These are phyloP conservation scores for Pristionchus mayeri DNA, from an alignment of 2,888 invertebrate species.

Conservation along the genomic window DNA sequence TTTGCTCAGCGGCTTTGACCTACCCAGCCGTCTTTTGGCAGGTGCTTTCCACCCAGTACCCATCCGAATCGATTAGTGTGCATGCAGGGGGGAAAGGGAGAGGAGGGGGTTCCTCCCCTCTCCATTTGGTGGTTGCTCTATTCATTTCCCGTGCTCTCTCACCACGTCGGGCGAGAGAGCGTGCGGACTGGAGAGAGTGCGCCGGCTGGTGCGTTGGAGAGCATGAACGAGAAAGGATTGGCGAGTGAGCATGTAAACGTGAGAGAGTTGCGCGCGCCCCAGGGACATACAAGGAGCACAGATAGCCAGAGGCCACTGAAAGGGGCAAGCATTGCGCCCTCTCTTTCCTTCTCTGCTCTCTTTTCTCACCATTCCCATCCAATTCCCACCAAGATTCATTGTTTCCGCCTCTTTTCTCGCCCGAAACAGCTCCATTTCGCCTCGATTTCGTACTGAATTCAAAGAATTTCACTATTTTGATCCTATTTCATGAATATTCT, in stretches of 20 bases:
- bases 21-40: background rate
- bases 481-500: too few species aligned
- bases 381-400: background rate
- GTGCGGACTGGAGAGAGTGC: slow-evolving; percentile 49
- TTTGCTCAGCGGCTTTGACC: background rate
- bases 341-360: background rate
- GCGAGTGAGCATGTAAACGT: background rate
- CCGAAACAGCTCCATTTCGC: background rate
- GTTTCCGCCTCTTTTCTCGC: background rate
- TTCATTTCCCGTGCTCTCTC: slow-evolving; percentile 22
- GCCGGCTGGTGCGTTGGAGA: slow-evolving; percentile 22
- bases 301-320: slow-evolving; percentile 21
- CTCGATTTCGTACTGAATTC: too few species aligned
- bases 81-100: background rate
- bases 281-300: slow-evolving; percentile 9
- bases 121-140: slow-evolving; percentile 30
- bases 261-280: background rate
- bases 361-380: slow-evolving; percentile 5
- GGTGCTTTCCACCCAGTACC: slow-evolving; percentile 46
- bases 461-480: too few species aligned
- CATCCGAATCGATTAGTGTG: slow-evolving; percentile 24
- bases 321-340: slow-evolving; percentile 29
- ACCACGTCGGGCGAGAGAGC: background rate
- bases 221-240: background rate
- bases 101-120: background rate